Evolutionary conservation across 2,888 invertebrate genomes (phyloP).

Genomic region (Apantesis nais): DNA sequence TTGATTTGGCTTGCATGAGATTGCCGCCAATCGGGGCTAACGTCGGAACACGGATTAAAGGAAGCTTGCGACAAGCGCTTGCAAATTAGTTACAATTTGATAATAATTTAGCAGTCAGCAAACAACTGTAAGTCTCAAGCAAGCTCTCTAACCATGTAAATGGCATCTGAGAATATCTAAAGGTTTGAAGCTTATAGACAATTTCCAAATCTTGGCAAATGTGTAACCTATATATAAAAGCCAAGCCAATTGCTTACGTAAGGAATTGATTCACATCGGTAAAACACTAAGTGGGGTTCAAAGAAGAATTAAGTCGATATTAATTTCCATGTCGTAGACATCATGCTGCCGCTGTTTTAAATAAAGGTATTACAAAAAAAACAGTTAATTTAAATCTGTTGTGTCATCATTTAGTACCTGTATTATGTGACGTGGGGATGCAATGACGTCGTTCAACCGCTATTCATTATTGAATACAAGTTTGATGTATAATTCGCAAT

Average conservation of each 20-base stretch:
- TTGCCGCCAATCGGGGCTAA: no score
- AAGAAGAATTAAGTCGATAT: not conserved
- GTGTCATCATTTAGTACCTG: not conserved
- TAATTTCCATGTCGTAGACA: not conserved
- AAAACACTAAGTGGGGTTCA: not conserved
- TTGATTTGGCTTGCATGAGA: conserved; percentile 26
- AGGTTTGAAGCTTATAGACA: no score
- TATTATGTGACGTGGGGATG: not conserved
- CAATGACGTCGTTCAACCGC: not conserved
- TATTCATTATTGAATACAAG: not conserved
- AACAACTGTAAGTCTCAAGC: no score
- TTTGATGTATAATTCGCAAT: not conserved
- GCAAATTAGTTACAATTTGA: no score
- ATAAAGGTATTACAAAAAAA: not conserved
- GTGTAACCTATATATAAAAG: no score
- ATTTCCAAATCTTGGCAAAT: no score
- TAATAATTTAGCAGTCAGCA: no score
- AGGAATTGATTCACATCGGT: not conserved
- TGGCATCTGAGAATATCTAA: no score
- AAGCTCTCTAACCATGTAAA: no score
- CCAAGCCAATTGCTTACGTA: not conserved
- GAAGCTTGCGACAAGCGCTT: no score
- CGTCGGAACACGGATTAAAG: no score
- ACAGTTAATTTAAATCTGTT: not conserved
- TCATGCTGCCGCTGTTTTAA: not conserved